A percentile compares a stretch with the other conserved stretches of the same genome.
These are phyloP conservation scores for Lepus oiostolus DNA, from an alignment of 2,797 vertebrate species.

Conservation along the genomic window DNA sequence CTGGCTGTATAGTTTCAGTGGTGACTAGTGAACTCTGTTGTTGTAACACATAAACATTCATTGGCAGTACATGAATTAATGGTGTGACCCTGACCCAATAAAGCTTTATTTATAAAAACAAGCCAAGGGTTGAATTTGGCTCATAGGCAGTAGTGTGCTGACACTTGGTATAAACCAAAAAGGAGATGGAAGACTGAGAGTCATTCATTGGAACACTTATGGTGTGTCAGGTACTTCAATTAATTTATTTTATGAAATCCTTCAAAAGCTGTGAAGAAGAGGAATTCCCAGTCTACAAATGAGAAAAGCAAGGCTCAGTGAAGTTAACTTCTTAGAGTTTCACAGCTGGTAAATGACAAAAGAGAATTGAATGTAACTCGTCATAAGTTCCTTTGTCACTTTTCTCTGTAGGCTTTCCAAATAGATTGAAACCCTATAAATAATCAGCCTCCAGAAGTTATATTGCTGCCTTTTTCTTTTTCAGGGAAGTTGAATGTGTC, in stretches of 20 bases:
- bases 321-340: conserved; percentile 58
- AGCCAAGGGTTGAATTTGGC: conserved; percentile 5
- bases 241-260: conserved; percentile 71
- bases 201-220: conserved; percentile 39
- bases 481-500: conserved; percentile 63
- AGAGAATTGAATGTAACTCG: conserved; percentile 34
- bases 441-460: conserved; percentile 71
- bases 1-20: background rate
- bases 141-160: background rate
- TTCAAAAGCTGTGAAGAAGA: conserved; percentile 66
- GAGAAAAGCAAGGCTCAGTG: conserved; percentile 16
- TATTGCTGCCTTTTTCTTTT: conserved; percentile 64
- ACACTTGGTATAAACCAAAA: conserved; percentile 43
- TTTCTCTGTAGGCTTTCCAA: conserved; percentile 75
- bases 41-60: background rate
- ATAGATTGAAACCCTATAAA: conserved; percentile 52
- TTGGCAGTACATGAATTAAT: conserved; percentile 29
- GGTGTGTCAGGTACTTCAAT: conserved; percentile 58
- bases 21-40: background rate
- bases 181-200: conserved; percentile 52
- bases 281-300: conserved; percentile 61
- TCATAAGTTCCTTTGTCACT: conserved; percentile 59
- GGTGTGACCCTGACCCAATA: background rate
- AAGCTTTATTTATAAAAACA: conserved; percentile 72
- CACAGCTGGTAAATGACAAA: conserved; percentile 65